A percentile compares a stretch with the other conserved stretches of the same genome.
Evolutionary conservation across 2,113 vertebrate species (phyloP).

Genomic region (Cisticola juncidis): DNA sequence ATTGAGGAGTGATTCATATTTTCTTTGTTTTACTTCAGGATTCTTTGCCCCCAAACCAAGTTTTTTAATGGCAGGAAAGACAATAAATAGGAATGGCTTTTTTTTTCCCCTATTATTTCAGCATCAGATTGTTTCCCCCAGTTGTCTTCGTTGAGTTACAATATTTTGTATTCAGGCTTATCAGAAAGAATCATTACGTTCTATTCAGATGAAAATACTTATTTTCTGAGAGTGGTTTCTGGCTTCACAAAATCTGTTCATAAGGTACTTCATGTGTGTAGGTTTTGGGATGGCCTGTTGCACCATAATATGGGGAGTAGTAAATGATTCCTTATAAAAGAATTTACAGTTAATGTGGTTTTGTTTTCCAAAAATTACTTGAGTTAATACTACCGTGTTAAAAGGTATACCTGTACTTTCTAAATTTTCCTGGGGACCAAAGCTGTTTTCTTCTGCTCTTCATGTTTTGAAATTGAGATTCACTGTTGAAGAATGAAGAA

Average conservation of each 20-base stretch:
- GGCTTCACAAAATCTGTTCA: not conserved
- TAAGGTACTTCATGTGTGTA: rapidly evolving
- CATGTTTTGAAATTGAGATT: not conserved
- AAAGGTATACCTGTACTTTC: not conserved
- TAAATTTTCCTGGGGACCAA: rapidly evolving
- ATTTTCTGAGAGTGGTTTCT: not conserved
- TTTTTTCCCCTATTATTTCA: not conserved
- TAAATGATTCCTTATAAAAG: not conserved
- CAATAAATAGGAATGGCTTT: not conserved
- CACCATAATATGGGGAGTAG: not conserved
- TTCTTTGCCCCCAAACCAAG: not conserved
- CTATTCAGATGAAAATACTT: not conserved
- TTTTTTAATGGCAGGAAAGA: not conserved
- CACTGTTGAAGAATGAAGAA: not conserved
- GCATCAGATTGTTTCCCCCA: not conserved
- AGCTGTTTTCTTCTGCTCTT: not conserved
- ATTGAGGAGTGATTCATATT: not conserved
- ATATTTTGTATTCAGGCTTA: not conserved
- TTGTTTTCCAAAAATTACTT: not conserved
- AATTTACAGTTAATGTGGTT: not conserved
- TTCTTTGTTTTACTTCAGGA: not conserved
- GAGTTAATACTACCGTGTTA: not conserved
- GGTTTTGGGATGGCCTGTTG: not conserved
- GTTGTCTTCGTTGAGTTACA: rapidly evolving
- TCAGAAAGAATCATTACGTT: not conserved